Percentiles rank a stretch among this genome's conserved stretches.
phyloP scores from a whole-genome alignment of 2,797 vertebrate species.

The Pipistrellus pipistrellus region DNA sequence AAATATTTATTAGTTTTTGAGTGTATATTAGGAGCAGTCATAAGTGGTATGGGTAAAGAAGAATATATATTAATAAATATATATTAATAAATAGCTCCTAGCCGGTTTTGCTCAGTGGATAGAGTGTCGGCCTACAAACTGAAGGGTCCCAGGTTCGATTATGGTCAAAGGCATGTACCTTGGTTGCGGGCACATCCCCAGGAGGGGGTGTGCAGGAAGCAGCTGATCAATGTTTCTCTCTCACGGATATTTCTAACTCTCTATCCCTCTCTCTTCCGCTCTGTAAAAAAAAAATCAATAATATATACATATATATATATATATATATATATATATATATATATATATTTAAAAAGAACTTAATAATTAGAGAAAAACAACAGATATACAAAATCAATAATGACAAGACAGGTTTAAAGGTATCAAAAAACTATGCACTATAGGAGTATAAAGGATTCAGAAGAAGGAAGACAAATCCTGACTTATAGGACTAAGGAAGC shows the following conservation, averaged over 20 bases:
- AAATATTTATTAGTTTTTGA: not conserved
- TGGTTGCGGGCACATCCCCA: no score
- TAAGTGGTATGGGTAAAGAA: not conserved
- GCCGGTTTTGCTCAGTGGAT: no score
- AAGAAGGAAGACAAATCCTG: not conserved
- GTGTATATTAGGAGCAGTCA: not conserved
- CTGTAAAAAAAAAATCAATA: no score
- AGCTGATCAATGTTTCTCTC: no score
- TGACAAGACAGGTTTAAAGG: not conserved
- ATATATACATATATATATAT: no score
- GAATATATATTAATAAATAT: not conserved
- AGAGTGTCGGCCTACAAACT: no score
- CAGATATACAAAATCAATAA: not conserved
- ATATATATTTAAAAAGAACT: not conserved
- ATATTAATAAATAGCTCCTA: not conserved
- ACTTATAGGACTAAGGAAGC: not conserved
- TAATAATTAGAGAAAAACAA: constrained; percentile 15
- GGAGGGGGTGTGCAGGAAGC: no score
- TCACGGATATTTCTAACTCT: no score
- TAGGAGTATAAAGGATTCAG: not conserved
- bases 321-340: no score
- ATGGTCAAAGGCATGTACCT: no score
- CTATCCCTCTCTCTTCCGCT: no score
- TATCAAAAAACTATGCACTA: not conserved
- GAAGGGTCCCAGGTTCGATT: no score